Evolutionary conservation across 2,888 invertebrate genomes (phyloP).

Genomic region (Chrysolina haemoptera): DNA sequence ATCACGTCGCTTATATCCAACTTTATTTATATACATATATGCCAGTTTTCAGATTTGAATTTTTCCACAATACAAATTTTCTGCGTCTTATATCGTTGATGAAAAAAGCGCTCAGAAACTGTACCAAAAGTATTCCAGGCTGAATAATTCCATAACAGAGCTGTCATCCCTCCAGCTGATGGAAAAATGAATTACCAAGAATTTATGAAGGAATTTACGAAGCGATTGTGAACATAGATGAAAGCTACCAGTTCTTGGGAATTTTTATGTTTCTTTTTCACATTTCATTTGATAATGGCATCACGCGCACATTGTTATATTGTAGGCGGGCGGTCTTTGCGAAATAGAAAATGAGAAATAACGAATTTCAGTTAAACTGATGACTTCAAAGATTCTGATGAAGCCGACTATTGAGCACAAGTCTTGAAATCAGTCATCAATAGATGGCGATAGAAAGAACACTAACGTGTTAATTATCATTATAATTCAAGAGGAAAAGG

Average conservation of each 20-base stretch:
- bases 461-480: too few relatives aligned
- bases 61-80: not conserved
- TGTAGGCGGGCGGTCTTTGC: not conserved
- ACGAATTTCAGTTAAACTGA: not conserved
- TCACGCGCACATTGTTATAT: not conserved
- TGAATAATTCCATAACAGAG: not conserved
- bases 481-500: too few relatives aligned
- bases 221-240: constrained; percentile 9
- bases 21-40: not conserved
- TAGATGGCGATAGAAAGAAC: too few relatives aligned
- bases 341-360: not conserved
- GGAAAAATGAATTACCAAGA: constrained; percentile 10
- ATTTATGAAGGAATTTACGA: constrained; percentile 8
- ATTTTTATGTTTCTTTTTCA: constrained; percentile 13
- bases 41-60: not conserved
- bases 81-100: not conserved
- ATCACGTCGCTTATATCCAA: not conserved
- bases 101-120: not conserved
- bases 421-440: too few relatives aligned
- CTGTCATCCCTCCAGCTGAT: not conserved
- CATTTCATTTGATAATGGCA: not conserved
- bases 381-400: not conserved
- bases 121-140: not conserved
- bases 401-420: too few relatives aligned
- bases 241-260: constrained; percentile 1